A percentile compares a stretch with the other conserved stretches of the same genome.
These are phyloP conservation scores for Drosophila pseudoobscura DNA, from an alignment of 1,140 invertebrate genomes.

Conservation along the genomic window DNA sequence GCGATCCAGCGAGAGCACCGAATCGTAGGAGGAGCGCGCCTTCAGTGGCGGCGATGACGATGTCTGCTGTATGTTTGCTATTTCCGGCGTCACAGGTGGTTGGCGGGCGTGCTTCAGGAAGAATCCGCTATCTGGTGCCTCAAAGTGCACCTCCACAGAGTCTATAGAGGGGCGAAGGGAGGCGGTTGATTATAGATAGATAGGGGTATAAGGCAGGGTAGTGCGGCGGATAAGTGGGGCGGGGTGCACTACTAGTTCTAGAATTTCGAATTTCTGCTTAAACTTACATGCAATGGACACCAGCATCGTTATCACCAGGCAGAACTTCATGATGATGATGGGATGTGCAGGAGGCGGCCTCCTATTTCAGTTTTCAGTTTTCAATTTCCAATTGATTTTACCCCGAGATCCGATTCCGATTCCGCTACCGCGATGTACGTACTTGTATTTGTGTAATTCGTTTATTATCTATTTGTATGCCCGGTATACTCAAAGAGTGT, in stretches of 20 bases:
- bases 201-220: too few relatives aligned
- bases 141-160: conserved; percentile 92
- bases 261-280: conserved; percentile 2
- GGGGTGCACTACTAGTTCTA: not conserved
- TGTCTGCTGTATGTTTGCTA: conserved; percentile 62
- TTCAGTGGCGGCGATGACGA: conserved; percentile 64
- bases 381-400: too few relatives aligned
- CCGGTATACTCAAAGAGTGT: too few relatives aligned
- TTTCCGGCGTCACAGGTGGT: conserved; percentile 83
- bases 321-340: conserved; percentile 55
- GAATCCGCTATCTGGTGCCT: conserved; percentile 94
- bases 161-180: not conserved
- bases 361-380: too few relatives aligned
- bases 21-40: conserved; percentile 83
- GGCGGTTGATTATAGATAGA: not conserved
- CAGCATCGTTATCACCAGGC: conserved; percentile 57
- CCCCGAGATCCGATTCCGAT: too few relatives aligned
- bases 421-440: too few relatives aligned
- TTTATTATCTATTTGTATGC: too few relatives aligned
- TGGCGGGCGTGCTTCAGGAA: conserved; percentile 92
- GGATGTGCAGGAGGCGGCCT: conserved; percentile 1
- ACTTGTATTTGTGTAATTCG: too few relatives aligned
- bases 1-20: conserved; percentile 89
- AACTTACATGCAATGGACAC: conserved; percentile 66
- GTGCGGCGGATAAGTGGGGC: not conserved